Evolutionary conservation across 2,888 invertebrate genomes (phyloP).

Genomic region (Brassicogethes aeneus): DNA sequence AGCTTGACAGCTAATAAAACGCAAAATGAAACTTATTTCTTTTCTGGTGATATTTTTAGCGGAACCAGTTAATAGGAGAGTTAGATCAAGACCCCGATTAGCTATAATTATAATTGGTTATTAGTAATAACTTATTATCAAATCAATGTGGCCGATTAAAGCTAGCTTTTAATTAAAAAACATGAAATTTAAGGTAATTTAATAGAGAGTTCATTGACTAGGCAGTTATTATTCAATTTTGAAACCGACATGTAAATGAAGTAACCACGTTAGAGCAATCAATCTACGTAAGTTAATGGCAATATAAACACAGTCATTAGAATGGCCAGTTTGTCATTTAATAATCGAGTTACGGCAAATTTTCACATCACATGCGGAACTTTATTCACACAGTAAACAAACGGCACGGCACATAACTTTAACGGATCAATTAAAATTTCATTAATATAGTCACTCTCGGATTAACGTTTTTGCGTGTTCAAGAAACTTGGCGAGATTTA

Average conservation of each 20-base stretch:
- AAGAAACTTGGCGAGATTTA: not conserved
- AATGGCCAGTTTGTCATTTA: not conserved
- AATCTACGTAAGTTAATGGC: not conserved
- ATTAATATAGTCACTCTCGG: not conserved
- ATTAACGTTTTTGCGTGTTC: not conserved
- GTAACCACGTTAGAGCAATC: constrained; percentile 3
- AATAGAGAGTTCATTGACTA: too few relatives aligned
- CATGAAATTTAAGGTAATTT: too few relatives aligned
- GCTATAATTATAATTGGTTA: too few relatives aligned
- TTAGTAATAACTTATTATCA: too few relatives aligned
- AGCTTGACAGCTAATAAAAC: too few relatives aligned
- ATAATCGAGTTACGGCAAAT: not conserved
- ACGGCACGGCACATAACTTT: not conserved
- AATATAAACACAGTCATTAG: constrained; percentile 1
- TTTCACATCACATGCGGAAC: not conserved
- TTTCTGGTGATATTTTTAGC: too few relatives aligned
- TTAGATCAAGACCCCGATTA: too few relatives aligned
- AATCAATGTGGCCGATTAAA: too few relatives aligned
- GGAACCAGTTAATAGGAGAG: too few relatives aligned
- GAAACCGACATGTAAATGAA: constrained; percentile 5
- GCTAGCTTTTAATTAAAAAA: too few relatives aligned
- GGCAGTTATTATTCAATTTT: constrained; percentile 6
- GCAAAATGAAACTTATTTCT: too few relatives aligned
- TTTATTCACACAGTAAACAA: not conserved
- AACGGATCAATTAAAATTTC: not conserved